Evolutionary conservation across 2,888 invertebrate species (phyloP), one percentile per base, ranked within the genome.

Genomic region (Drosophila formosana): DNA sequence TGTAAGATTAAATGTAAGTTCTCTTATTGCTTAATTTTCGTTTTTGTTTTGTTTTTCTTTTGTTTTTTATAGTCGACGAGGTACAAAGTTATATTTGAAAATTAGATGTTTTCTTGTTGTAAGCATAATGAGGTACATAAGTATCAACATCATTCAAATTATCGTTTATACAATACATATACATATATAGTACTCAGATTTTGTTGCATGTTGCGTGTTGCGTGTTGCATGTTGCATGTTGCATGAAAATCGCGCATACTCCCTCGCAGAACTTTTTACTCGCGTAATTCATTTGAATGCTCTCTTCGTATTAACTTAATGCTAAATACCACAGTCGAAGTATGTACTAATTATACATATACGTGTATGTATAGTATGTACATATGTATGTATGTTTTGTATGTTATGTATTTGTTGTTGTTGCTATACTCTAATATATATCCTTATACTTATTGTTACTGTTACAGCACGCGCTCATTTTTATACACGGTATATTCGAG

Each of bases 271-370:
- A 73, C 45, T 56, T 72, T 41, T 50, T 58, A 37, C 37, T 37
- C 37, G 37, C 37, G 37, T 51, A 45, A 65, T 58, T 63, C 25
- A 46, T 28, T 55, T 45, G n/a, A 41, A 55, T 51, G 66, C 64
- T 32, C 71, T 71, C 75, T 72, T 71, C 75, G 63, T 80, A 76
- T 80, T 86, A 86, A 80, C 92, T 92, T 92, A 92, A 90, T 90
- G 80, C 91, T 88, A 91, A 92, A 91, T 92, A 92, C 92, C 92
- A 92, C 92, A 92, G 92, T 92, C 91, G 91, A 90, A 90, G 91
- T 91, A 84, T 86, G 86, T 83, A 75, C 87, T 83, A 88, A 72
- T 70, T 72, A 74, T 75, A 83, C 70, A 67, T 68, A 75, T 85
- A 80, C 58, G 53, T 75, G 64, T 47, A 71, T 60, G 51, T 66